Conservation (phyloP, 2,888 invertebrate genomes). For the Calliphora vomitoria region DNA sequence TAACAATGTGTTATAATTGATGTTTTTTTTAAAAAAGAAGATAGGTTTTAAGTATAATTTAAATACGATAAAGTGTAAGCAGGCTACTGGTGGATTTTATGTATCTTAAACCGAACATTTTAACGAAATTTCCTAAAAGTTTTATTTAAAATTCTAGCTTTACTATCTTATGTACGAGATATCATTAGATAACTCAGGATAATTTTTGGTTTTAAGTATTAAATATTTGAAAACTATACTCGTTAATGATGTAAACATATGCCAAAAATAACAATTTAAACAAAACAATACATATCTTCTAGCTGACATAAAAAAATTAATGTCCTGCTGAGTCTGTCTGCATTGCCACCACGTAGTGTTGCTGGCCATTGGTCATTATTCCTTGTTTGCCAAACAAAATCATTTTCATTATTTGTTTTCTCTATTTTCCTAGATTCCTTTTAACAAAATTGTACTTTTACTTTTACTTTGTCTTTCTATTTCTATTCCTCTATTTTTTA, state of each 20-base stretch:
- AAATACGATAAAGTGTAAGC: no score
- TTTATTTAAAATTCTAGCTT: no score
- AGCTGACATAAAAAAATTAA: constrained; percentile 56
- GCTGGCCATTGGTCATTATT: constrained; percentile 44
- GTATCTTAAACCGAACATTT: no score
- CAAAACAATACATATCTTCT: constrained; percentile 16
- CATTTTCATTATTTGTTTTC: constrained; percentile 24
- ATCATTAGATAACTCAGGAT: no score
- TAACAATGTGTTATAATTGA: constrained; percentile 65
- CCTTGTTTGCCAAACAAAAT: constrained; percentile 27
- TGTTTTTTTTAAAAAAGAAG: neutral
- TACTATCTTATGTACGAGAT: no score
- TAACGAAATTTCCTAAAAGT: no score
- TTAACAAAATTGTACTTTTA: constrained; percentile 44
- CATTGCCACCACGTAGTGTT: neutral
- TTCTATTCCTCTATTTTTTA: constrained; percentile 24
- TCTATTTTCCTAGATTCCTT: constrained; percentile 25
- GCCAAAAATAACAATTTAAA: constrained; percentile 33
- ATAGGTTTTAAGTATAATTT: neutral
- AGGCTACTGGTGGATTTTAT: no score
- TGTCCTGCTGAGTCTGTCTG: constrained; percentile 59
- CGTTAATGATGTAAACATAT: constrained; percentile 53
- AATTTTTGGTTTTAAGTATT: neutral
- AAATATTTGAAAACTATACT: no score
- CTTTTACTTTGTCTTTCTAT: constrained; percentile 25